Conservation (phyloP, 2,888 invertebrate genomes). For the Dryomyza anilis region DNA sequence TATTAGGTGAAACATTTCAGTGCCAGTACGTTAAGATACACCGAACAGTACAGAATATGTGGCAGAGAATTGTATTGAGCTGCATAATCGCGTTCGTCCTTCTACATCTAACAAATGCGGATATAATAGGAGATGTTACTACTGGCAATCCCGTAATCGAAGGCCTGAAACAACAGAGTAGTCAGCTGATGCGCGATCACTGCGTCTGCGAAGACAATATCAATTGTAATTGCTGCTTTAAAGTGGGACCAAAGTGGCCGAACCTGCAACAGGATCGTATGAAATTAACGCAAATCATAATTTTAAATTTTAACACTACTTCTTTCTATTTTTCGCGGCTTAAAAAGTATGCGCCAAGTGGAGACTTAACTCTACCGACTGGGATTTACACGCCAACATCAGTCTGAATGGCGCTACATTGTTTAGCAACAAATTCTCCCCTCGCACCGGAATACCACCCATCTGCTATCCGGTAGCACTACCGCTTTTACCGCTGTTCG, state of each 20-base stretch:
- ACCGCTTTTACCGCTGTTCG: constrained; percentile 31
- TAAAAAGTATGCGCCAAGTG: constrained; percentile 35
- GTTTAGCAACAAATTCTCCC: constrained; percentile 32
- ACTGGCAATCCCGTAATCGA: too few relatives aligned
- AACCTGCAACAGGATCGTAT: too few relatives aligned
- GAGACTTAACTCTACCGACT: constrained; percentile 24
- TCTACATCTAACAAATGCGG: too few relatives aligned
- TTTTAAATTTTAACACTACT: too few relatives aligned
- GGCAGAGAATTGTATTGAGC: too few relatives aligned
- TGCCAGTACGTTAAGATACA: too few relatives aligned
- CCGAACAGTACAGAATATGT: too few relatives aligned
- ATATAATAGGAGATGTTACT: too few relatives aligned
- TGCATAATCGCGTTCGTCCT: too few relatives aligned
- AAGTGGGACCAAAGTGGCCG: background rate
- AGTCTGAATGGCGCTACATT: constrained; percentile 32
- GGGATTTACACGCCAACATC: constrained; percentile 31
- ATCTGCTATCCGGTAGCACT: constrained; percentile 33
- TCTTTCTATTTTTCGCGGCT: background rate
- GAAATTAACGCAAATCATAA: background rate
- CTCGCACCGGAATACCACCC: constrained; percentile 33
- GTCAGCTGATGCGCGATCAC: background rate
- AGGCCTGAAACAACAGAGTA: too few relatives aligned
- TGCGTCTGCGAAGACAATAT: background rate
- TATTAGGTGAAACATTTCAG: too few relatives aligned
- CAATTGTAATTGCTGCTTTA: background rate